Evolutionary conservation across 2,888 invertebrate genomes (phyloP).

Genomic region (Chaetogeoica ovagalla): DNA sequence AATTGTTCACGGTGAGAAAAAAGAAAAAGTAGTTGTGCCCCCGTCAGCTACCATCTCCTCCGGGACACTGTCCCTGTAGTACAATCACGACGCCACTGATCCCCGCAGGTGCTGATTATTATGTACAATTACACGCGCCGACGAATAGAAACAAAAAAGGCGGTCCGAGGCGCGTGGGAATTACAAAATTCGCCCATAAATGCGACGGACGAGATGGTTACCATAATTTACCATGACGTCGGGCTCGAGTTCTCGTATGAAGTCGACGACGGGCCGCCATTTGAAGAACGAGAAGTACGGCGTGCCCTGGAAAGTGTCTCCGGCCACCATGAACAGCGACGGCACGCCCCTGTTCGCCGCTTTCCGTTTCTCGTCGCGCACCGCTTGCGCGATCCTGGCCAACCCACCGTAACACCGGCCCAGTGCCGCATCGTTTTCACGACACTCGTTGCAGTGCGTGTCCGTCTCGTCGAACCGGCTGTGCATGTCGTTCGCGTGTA

Average conservation of each 20-base stretch:
- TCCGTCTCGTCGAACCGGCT: conserved; percentile 70
- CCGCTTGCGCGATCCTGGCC: conserved; percentile 66
- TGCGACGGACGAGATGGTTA: no score
- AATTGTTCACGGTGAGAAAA: no score
- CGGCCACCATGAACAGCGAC: conserved; percentile 84
- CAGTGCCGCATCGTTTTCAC: conserved; percentile 59
- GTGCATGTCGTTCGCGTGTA: conserved; percentile 93
- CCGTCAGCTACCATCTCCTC: no score
- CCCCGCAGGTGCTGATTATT: no score
- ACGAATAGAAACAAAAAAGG: no score
- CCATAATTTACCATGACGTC: conserved; percentile 74
- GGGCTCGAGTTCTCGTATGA: conserved; percentile 78
- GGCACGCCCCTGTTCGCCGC: conserved; percentile 65
- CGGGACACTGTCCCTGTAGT: no score
- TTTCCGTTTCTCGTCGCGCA: conserved; percentile 64
- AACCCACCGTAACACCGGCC: conserved; percentile 81
- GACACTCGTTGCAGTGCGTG: conserved; percentile 64
- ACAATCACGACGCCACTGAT: no score
- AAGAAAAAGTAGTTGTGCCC: no score
- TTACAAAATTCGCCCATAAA: no score
- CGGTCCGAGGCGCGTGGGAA: no score
- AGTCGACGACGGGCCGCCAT: conserved; percentile 76
- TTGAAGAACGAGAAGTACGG: conserved; percentile 84
- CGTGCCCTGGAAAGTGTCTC: conserved; percentile 89
- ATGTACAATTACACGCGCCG: no score